phyloP scores from a whole-genome alignment of 2,113 vertebrate genomes.

The Carassius auratus region DNA sequence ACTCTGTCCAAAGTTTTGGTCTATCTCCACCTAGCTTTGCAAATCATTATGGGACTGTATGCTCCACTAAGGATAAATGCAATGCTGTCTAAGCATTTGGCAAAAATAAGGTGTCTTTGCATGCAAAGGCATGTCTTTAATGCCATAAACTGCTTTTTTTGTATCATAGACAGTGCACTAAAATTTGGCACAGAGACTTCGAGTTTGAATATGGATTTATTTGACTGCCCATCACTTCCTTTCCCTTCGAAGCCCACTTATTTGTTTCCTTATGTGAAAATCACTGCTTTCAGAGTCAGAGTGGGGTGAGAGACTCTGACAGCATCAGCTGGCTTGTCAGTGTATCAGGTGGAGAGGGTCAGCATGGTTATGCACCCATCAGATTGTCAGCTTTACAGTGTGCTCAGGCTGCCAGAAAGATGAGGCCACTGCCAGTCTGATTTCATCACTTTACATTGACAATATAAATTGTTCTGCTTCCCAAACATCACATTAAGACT shows the following conservation, averaged over 20 bases:
- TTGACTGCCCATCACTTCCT: conserved; percentile 32
- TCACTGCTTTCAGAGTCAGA: conserved; percentile 38
- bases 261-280: conserved; percentile 49
- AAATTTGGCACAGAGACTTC: background rate
- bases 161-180: background rate
- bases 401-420: conserved; percentile 6
- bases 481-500: background rate
- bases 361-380: conserved; percentile 7
- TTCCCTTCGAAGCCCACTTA: conserved; percentile 35
- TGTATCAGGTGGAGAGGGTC: conserved; percentile 29
- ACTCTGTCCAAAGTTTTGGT: background rate
- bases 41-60: background rate
- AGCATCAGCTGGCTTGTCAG: conserved; percentile 36
- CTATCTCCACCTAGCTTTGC: background rate
- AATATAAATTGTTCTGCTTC: conserved; percentile 1
- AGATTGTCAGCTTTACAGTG: background rate
- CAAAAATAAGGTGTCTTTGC: background rate
- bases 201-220: conserved; percentile 13
- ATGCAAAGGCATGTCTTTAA: background rate
- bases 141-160: background rate
- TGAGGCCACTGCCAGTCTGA: background rate
- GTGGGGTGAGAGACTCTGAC: conserved; percentile 38
- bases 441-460: conserved; percentile 21
- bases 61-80: background rate
- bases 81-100: background rate